Base-by-base conservation (phyloP, 2,888 invertebrate species). In the Crepidodera aurea region DNA sequence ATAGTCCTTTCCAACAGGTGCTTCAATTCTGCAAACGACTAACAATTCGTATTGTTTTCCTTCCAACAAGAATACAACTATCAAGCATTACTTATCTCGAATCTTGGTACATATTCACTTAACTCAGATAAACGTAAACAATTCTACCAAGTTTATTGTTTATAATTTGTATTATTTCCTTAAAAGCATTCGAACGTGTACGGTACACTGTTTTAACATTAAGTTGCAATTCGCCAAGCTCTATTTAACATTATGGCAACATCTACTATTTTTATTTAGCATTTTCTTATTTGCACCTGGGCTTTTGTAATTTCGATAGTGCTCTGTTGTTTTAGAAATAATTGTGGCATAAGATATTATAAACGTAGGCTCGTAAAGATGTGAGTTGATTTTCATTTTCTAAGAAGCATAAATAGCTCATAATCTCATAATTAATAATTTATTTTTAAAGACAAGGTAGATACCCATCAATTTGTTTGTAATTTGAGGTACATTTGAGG, bases 161-260 rank as follows among this genome's bases (percentile, higher is more conserved):
- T 59, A 51, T 55, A 60, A 60, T 60, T 55, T 50, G 60, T 55
- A 60, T 60, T 25, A 50, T 50, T 39, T 32, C 42, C 55, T 60
- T 48, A 55, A 55, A 48, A 60, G 55, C 55, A 13, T 59, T 51
- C 19, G 16, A 25, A 16, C 39, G 10, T 16, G 18, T 39, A 27
- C 32, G 44, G 19, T 16, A 16, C 6, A 16, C n/a, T 7, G 32
- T 12, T 5, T n/a, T 8, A 13, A 34, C 16, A 15, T 10, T 12
- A 12, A 12, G 39, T 10, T 39, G 39, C 39, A 39, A 39, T 39
- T 39, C 39, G 39, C 39, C 1, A 39, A 15, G 39, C 39, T 39
- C 16, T 12, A 34, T 19, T 39, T 37, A 18, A 27, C 51, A 37
- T 39, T 22, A 53, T 10, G 13, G 12, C 12, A 5, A n/a, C n/a